Evolutionary conservation across 1,140 invertebrate genomes (phyloP), one percentile per base, ranked within the genome.

Genomic region (Spodoptera frugiperda): DNA sequence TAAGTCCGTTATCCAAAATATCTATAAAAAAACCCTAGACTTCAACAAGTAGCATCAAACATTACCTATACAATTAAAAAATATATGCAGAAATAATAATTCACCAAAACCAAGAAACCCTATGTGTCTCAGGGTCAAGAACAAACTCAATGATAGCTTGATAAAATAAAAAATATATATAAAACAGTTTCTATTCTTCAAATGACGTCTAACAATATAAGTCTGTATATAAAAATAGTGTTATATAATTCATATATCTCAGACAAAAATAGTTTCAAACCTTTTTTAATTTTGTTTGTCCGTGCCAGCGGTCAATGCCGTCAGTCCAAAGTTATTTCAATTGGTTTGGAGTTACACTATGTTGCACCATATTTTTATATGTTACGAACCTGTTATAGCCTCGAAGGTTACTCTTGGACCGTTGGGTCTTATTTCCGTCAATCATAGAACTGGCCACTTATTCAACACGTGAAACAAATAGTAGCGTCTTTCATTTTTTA

Each of bases 341-440:
- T 65, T 65, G 15, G 44, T 65, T 67, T 2, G 44, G 3, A 39
- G 30, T 61, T 67, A 49, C 63, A 67, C 15, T 67, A 21, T 49
- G 63, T 67, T 67, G 63, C 63, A 67, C 63, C 44, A 67, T 67
- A 49, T 67, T 67, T 48, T 65, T 48, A 44, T n/a, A 25, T 25
- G 14, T 21, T 49, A n/a, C n/a, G 11, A 65, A 65, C 61, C 61
- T 46, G 61, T 65, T 65, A 14, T 19, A 21, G 33, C 12, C 46
- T 48, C 5, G 30, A 65, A 48, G 61, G 39, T 65, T 65, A 17
- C 15, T 48, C 5, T 46, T 46, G 61, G 61, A 9, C 11, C 61
- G 44, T 65, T 48, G 44, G 44, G 17, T 39, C 17, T 46, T 48
- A 65, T 65, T 48, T 48, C 61, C 39, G 44, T 48, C 61, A 65